Conservation (phyloP, 2,797 vertebrate species). For the Coccyzus lansbergi region DNA sequence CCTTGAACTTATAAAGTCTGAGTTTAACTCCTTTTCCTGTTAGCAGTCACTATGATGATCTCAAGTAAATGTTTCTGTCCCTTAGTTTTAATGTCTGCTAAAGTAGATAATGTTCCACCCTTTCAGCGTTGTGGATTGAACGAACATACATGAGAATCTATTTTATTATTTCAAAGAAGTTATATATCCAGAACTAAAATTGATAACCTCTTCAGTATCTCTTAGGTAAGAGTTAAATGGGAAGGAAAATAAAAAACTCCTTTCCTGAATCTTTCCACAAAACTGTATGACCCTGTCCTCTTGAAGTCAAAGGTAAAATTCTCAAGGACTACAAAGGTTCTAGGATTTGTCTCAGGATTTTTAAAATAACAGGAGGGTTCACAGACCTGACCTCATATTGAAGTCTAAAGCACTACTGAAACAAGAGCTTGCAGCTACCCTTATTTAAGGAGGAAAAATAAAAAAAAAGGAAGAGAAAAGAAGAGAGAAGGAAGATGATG, state of each 20-base stretch:
- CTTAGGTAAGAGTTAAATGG: neutral
- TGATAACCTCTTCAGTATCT: neutral
- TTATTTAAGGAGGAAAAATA: neutral
- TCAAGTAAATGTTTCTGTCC: neutral
- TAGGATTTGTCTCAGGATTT: neutral
- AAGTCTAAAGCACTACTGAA: neutral
- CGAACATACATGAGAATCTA: neutral
- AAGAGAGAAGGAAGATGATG: rapidly evolving
- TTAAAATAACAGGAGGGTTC: neutral
- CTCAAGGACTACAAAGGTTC: neutral
- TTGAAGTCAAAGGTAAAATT: conserved; percentile 15
- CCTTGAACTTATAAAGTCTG: neutral
- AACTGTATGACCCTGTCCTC: neutral
- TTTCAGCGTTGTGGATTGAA: neutral
- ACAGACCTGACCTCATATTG: neutral
- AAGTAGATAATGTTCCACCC: neutral
- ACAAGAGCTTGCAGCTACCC: neutral
- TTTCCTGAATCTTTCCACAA: neutral
- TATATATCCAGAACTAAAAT: neutral
- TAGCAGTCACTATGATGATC: neutral
- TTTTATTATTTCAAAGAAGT: neutral
- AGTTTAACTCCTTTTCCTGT: neutral
- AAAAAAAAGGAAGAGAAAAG: rapidly evolving
- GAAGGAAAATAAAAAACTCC: neutral
- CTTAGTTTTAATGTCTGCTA: neutral